Evolutionary conservation across 2,888 invertebrate genomes (phyloP).

Genomic region (Baronia brevicornis): DNA sequence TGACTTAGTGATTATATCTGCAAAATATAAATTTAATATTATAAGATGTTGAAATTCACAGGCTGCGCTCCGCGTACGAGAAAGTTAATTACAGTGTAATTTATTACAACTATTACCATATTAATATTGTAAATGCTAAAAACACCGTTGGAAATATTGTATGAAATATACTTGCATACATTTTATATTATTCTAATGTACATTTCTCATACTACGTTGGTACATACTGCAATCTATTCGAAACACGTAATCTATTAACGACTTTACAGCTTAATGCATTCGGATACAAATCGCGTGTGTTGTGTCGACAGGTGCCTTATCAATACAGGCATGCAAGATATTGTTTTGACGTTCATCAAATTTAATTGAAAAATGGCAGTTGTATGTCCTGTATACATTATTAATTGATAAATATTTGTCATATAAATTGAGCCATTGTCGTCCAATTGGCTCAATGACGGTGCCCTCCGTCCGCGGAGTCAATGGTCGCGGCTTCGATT

Average conservation of each 20-base stretch:
- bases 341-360: conserved; percentile 7
- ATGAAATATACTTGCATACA: neutral
- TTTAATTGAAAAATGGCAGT: conserved; percentile 8
- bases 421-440: too few relatives aligned
- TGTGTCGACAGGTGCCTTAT: conserved; percentile 8
- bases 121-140: conserved; percentile 11
- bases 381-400: conserved; percentile 1
- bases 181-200: conserved; percentile 7
- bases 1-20: conserved; percentile 8
- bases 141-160: conserved; percentile 9
- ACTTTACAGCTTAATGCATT: conserved; percentile 4
- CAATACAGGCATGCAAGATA: conserved; percentile 4
- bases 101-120: conserved; percentile 17
- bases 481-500: too few relatives aligned
- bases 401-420: too few relatives aligned
- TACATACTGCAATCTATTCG: conserved; percentile 5
- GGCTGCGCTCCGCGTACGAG: conserved; percentile 5
- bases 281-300: conserved; percentile 1
- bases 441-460: too few relatives aligned
- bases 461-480: too few relatives aligned
- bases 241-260: conserved; percentile 8
- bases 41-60: conserved; percentile 14
- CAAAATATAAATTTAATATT: conserved; percentile 10
- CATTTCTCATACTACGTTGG: conserved; percentile 4
- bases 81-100: conserved; percentile 15